Percentiles rank a stretch among this genome's conserved stretches.
Evolutionary conservation across 2,888 invertebrate genomes (phyloP).

Genomic region (Hemicrepidius hirtus): DNA sequence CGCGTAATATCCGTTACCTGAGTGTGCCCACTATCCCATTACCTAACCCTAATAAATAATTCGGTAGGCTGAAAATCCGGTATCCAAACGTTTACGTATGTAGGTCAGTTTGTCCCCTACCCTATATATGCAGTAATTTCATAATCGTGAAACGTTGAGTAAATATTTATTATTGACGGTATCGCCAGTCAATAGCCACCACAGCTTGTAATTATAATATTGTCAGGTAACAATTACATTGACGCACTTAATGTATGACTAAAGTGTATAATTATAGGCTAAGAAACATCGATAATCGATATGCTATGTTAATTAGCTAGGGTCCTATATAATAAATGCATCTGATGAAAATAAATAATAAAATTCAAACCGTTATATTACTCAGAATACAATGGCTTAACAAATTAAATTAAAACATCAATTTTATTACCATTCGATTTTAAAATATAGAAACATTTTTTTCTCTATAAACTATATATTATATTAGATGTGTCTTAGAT

Average conservation of each 20-base stretch:
- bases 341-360: no score
- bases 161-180: conserved; percentile 7
- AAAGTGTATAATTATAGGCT: not conserved
- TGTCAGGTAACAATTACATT: conserved; percentile 11
- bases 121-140: conserved; percentile 23
- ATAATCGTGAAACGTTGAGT: conserved; percentile 29
- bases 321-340: no score
- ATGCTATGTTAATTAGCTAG: no score
- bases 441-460: no score
- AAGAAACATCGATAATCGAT: not conserved
- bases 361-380: no score
- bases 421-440: no score
- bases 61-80: conserved; percentile 35
- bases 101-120: conserved; percentile 36
- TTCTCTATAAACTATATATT: no score
- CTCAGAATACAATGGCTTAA: no score
- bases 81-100: conserved; percentile 31
- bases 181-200: conserved; percentile 8
- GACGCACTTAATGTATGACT: not conserved
- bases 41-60: conserved; percentile 43
- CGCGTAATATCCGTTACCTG: conserved; percentile 32
- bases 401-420: no score
- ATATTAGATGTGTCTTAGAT: no score
- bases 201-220: conserved; percentile 10
- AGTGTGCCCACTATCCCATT: conserved; percentile 32